phyloP scores from a whole-genome alignment of 2,888 invertebrate genomes.

The Leucoptera coffeella region DNA sequence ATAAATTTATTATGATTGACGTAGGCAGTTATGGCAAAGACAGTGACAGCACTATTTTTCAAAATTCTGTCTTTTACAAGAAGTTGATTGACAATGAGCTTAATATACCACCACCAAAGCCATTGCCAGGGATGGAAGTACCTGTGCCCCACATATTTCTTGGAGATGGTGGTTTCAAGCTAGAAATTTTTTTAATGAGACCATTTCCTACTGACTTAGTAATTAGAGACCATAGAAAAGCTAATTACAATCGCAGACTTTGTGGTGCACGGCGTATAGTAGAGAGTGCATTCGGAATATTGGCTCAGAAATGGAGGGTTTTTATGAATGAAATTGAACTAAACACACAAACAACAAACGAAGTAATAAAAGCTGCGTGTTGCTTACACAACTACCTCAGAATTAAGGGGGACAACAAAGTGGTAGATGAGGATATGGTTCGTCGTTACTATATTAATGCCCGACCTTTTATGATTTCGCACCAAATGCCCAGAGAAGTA shows the following conservation, averaged over 20 bases:
- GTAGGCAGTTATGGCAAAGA: background rate
- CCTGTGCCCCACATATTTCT: constrained; percentile 6
- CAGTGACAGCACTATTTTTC: background rate
- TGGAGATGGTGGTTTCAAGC: constrained; percentile 7
- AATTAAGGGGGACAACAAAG: no score
- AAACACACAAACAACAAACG: no score
- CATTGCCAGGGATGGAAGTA: constrained; percentile 3
- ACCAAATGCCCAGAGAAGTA: no score
- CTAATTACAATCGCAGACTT: no score
- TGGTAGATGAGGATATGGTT: no score
- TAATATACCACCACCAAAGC: constrained; percentile 3
- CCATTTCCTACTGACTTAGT: constrained; percentile 1
- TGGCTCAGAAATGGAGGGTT: no score
- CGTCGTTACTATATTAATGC: no score
- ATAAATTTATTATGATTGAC: constrained; percentile 4
- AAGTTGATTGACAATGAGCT: background rate
- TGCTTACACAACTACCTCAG: no score
- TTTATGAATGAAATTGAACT: no score
- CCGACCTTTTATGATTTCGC: no score
- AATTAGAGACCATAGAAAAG: background rate
- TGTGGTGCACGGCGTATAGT: background rate
- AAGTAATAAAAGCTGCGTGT: no score
- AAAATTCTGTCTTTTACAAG: background rate
- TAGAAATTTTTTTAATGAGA: constrained; percentile 7
- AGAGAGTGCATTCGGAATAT: background rate